Evolutionary conservation across 2,113 vertebrate species (phyloP).

Genomic region (Baryphthengus martii): DNA sequence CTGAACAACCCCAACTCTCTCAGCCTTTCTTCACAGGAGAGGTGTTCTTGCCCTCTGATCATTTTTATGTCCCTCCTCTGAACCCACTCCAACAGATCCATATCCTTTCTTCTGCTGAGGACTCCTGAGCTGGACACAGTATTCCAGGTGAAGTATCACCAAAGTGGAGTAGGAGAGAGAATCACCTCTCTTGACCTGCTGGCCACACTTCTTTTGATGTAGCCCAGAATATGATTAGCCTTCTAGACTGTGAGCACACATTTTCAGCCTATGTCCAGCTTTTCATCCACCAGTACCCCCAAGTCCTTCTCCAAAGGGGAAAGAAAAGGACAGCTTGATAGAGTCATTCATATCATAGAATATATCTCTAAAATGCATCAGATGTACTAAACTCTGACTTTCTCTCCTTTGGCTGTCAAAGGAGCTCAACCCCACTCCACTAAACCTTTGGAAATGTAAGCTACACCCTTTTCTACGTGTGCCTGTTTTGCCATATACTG

Average conservation of each 20-base stretch:
- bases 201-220: not conserved
- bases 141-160: not conserved
- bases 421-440: not conserved
- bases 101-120: too few relatives aligned
- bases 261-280: not conserved
- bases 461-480: not conserved
- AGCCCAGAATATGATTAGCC: not conserved
- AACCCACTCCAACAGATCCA: too few relatives aligned
- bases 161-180: not conserved
- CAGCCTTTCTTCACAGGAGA: too few relatives aligned
- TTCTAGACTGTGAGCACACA: not conserved
- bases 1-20: too few relatives aligned
- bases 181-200: not conserved
- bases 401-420: not conserved
- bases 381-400: not conserved
- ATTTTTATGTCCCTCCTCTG: too few relatives aligned
- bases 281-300: too few relatives aligned
- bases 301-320: not conserved
- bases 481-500: not conserved
- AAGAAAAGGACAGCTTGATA: not conserved
- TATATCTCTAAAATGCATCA: not conserved
- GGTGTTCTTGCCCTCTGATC: too few relatives aligned
- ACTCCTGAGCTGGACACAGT: too few relatives aligned
- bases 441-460: not conserved
- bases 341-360: not conserved